Evolutionary conservation across 1,140 invertebrate genomes (phyloP).

Genomic region (Pissodes strobi): DNA sequence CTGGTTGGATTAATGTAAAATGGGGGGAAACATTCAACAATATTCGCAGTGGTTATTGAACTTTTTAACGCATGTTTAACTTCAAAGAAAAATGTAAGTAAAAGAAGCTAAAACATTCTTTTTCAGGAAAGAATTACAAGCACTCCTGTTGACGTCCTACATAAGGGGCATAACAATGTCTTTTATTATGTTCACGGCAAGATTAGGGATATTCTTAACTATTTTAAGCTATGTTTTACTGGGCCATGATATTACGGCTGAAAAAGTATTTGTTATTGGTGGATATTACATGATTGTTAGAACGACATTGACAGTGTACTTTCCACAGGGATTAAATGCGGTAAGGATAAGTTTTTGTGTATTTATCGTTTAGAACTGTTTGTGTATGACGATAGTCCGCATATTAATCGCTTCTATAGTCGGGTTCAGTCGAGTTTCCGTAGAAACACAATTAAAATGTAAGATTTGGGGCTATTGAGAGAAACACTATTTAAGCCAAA

Average conservation of each 20-base stretch:
- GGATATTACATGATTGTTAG: constrained; percentile 74
- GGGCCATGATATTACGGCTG: constrained; percentile 68
- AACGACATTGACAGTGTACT: constrained; percentile 69
- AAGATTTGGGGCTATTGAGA: no score
- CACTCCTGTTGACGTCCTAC: constrained; percentile 69
- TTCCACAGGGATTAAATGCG: constrained; percentile 35
- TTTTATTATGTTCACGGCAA: constrained; percentile 73
- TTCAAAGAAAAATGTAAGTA: background rate
- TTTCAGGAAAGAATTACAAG: constrained; percentile 67
- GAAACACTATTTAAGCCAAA: no score
- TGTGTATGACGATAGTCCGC: no score
- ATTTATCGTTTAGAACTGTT: no score
- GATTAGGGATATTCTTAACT: constrained; percentile 77
- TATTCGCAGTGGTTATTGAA: background rate
- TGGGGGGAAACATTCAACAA: no score
- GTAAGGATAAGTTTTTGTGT: constrained; percentile 27
- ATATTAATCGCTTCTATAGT: no score
- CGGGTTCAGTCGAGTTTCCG: no score
- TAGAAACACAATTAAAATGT: no score
- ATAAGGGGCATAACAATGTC: constrained; percentile 75
- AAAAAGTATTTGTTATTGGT: constrained; percentile 74
- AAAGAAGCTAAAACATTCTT: background rate
- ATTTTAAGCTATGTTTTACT: constrained; percentile 73
- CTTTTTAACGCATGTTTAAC: background rate
- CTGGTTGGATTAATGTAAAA: no score